phyloP scores from a whole-genome alignment of 1,140 invertebrate species.

The Macrobrachium nipponense region DNA sequence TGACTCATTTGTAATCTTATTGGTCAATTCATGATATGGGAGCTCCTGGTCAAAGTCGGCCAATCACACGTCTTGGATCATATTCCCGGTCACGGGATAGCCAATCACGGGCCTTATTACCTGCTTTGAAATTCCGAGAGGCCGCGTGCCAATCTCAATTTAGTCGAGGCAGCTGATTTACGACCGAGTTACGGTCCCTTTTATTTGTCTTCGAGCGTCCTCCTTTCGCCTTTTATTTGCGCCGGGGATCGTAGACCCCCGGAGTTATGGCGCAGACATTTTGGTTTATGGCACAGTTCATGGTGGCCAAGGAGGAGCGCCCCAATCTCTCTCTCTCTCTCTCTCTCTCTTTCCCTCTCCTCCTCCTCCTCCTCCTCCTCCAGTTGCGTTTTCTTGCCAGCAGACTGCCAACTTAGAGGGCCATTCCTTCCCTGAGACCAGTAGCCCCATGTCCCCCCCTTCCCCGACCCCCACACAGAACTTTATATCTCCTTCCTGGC shows the following conservation, averaged over 20 bases:
- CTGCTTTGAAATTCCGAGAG: constrained; percentile 54
- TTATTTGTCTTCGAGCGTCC: constrained; percentile 58
- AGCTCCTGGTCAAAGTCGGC: constrained; percentile 75
- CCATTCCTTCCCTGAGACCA: neutral
- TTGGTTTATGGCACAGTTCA: constrained; percentile 50
- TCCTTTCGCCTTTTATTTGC: constrained; percentile 52
- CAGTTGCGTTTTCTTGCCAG: neutral
- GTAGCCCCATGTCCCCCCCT: neutral
- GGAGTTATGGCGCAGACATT: constrained; percentile 59
- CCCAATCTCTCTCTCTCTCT: neutral
- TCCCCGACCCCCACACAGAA: no score
- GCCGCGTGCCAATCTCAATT: constrained; percentile 47
- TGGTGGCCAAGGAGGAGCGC: no score
- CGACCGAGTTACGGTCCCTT: constrained; percentile 49
- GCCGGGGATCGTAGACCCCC: constrained; percentile 31
- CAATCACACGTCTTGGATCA: constrained; percentile 70
- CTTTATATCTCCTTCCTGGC: neutral
- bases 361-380: neutral
- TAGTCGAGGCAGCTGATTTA: constrained; percentile 51
- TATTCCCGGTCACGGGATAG: constrained; percentile 58
- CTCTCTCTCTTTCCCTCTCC: neutral
- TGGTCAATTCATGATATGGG: constrained; percentile 49
- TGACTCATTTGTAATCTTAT: constrained; percentile 50
- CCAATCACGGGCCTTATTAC: constrained; percentile 61
- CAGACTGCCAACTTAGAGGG: neutral